Evolutionary conservation across 2,113 vertebrate genomes (phyloP), one percentile per base, ranked within the genome.

Genomic region (Coptodon rendalli): DNA sequence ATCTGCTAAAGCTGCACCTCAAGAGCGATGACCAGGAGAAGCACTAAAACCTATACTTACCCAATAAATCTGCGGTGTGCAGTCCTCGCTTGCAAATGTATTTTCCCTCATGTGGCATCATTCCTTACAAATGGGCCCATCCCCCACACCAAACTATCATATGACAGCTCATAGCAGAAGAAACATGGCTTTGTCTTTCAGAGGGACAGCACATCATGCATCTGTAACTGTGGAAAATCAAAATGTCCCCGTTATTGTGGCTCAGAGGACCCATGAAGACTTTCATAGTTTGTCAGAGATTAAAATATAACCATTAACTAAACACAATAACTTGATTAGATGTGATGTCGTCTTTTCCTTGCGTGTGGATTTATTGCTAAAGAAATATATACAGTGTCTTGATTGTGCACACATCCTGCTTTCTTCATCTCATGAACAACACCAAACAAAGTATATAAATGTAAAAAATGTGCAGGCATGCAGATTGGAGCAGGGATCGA

Each of bases 161-260:
- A 90, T 95, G 92, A 93, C 92, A 24, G 63, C 81, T 81, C 73
- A 1, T 52, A 84, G 85, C 87, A 87, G 40, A 90, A 92, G 93
- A 93, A 88, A 84, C 87, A 86, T 91, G 83, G 91, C 91, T 92
- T 93, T 92, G 91, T 95, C 80, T 89, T 76, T 54, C 83, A 83
- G 83, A 17, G 63, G 66, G 87, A 84, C 80, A 4, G 71, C 34
- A 27, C 86, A 50, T 91, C 83, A 40, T 87, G 84, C 48, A 59
- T 89, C 83, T 38, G 86, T 92, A 91, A 91, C 19, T 14, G 71
- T 63, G 66, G 52, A 86, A 88, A 90, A 79, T 90, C 82, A 90
- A 79, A 59, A 50, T 86, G 38, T 3, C n/a, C 71, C 48, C 4
- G 19, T 73, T 76, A 24, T n/a, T 24, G 52, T 3, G 31, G 56